phyloP scores from a whole-genome alignment of 2,888 invertebrate genomes.

The Metopia argyrocephala region DNA sequence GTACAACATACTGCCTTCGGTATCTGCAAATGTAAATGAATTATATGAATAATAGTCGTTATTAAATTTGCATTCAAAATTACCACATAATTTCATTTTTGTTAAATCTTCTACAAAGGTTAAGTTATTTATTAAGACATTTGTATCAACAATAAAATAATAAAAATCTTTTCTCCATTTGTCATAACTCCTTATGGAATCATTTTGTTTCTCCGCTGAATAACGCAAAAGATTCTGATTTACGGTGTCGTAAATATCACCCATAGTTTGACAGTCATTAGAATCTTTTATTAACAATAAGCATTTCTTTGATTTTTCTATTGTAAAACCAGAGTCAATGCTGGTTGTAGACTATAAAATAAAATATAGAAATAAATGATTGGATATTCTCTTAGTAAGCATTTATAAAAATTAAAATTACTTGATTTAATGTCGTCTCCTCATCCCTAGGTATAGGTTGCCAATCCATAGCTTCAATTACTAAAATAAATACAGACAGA shows the following conservation, averaged over 20 bases:
- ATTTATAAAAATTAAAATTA: background rate
- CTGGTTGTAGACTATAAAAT: background rate
- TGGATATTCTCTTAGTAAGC: background rate
- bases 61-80: too few relatives aligned
- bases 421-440: slow-evolving; percentile 40
- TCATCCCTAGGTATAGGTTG: slow-evolving; percentile 58
- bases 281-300: background rate
- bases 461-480: slow-evolving; percentile 73
- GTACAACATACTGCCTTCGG: slow-evolving; percentile 75
- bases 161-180: slow-evolving; percentile 69
- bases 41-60: too few relatives aligned
- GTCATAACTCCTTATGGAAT: background rate
- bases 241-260: slow-evolving; percentile 67
- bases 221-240: slow-evolving; percentile 70
- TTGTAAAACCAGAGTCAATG: background rate
- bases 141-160: slow-evolving; percentile 80
- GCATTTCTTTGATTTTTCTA: slow-evolving; percentile 23
- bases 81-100: slow-evolving; percentile 69
- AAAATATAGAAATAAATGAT: background rate
- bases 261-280: slow-evolving; percentile 42
- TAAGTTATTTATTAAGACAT: slow-evolving; percentile 79
- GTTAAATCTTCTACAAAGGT: slow-evolving; percentile 76
- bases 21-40: slow-evolving; percentile 61
- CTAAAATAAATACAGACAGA: slow-evolving; percentile 29
- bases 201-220: slow-evolving; percentile 63